A percentile compares a stretch with the other conserved stretches of the same genome.
phyloP scores from a whole-genome alignment of 2,113 vertebrate species.

The Paraplagusia blochii region DNA sequence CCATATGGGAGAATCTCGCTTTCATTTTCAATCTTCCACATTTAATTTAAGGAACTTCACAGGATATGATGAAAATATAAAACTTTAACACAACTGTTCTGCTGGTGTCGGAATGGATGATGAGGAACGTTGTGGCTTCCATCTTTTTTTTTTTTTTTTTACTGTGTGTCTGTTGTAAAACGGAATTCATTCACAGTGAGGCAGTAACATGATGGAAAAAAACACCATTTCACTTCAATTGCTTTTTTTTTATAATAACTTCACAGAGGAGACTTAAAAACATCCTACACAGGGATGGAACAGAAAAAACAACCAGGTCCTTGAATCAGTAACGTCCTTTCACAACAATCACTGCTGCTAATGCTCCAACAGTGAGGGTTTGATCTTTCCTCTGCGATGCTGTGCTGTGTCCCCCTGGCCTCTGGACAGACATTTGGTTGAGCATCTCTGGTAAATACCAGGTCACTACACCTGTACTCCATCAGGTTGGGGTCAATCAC shows the following conservation, averaged over 20 bases:
- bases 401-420: conserved; percentile 11
- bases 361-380: neutral
- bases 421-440: conserved; percentile 46
- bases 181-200: neutral
- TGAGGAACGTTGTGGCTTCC: neutral
- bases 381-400: conserved; percentile 22
- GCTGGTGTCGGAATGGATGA: conserved; percentile 15
- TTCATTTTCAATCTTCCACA: conserved; percentile 40
- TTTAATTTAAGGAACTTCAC: conserved; percentile 36
- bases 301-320: neutral
- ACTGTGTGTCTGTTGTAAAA: neutral
- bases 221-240: neutral
- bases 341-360: neutral
- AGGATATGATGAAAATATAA: conserved; percentile 39
- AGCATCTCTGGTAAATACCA: conserved; percentile 59
- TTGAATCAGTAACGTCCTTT: conserved; percentile 9
- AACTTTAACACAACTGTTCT: conserved; percentile 20
- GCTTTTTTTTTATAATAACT: neutral
- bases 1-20: conserved; percentile 29
- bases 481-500: conserved; percentile 65
- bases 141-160: conserved; percentile 4
- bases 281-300: neutral
- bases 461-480: conserved; percentile 61
- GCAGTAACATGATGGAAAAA: neutral
- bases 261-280: neutral